Evolutionary conservation across 2,113 vertebrate species (phyloP).

Genomic region (Podocnemis expansa): DNA sequence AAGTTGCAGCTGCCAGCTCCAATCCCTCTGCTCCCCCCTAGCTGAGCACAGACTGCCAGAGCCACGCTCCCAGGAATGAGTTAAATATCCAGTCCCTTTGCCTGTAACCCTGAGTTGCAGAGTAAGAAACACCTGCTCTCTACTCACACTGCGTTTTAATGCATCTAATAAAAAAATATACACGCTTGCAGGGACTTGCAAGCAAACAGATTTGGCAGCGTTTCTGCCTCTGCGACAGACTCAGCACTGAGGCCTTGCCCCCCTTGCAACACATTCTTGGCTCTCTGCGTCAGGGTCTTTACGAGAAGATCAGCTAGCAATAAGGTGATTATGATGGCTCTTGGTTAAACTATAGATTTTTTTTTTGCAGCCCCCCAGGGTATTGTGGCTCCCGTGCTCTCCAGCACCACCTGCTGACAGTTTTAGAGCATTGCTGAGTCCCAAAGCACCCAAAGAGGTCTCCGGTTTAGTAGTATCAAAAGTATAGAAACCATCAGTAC

Average conservation of each 20-base stretch:
- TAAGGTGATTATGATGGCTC: background rate
- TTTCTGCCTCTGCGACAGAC: background rate
- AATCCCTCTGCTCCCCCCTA: background rate
- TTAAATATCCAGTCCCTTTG: background rate
- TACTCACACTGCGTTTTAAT: background rate
- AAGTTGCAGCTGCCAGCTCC: background rate
- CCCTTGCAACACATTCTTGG: background rate
- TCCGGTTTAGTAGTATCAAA: background rate
- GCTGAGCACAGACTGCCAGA: background rate
- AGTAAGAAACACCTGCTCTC: background rate
- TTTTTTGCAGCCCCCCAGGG: background rate
- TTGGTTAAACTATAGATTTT: background rate
- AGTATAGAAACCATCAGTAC: background rate
- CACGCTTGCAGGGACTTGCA: background rate
- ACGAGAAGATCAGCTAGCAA: background rate
- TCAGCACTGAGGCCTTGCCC: background rate
- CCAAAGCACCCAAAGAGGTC: background rate
- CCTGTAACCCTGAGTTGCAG: background rate
- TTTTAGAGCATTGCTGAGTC: background rate
- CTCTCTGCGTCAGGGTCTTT: background rate
- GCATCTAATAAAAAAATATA: background rate
- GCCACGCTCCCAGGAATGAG: background rate
- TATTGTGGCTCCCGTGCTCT: background rate
- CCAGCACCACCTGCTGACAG: background rate
- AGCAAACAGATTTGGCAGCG: background rate